phyloP scores from a whole-genome alignment of 1,140 invertebrate species.

The Scaptodrosophila lebanonensis region DNA sequence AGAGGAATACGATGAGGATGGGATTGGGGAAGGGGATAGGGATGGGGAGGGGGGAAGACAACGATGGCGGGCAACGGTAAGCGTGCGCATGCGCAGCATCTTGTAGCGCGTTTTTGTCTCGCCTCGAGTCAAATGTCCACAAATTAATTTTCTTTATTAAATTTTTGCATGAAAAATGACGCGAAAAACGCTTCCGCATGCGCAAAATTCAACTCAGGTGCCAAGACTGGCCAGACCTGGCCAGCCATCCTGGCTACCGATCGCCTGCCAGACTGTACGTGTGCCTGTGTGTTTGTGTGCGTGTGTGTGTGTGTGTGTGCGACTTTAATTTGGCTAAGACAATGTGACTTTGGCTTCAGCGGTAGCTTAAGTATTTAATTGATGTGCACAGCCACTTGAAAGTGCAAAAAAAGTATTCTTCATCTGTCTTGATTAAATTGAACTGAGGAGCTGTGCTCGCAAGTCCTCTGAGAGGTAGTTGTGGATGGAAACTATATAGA shows the following conservation, averaged over 20 bases:
- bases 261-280: constrained; percentile 2
- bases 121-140: constrained; percentile 74
- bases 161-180: constrained; percentile 76
- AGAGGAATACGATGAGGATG: neutral
- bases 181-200: constrained; percentile 74
- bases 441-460: neutral
- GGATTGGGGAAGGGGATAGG: neutral
- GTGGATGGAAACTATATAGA: constrained; percentile 24
- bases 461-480: constrained; percentile 23
- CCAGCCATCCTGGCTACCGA: constrained; percentile 1
- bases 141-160: constrained; percentile 76
- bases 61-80: neutral
- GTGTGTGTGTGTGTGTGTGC: no score
- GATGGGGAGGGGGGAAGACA: neutral
- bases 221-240: constrained; percentile 23
- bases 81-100: constrained; percentile 6
- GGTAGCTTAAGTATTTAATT: constrained; percentile 59
- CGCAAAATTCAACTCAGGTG: constrained; percentile 59
- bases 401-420: constrained; percentile 35
- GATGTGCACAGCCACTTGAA: constrained; percentile 37
- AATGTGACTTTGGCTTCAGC: constrained; percentile 66
- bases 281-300: no score
- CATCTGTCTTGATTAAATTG: constrained; percentile 55
- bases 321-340: constrained; percentile 67
- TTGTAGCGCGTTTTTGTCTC: constrained; percentile 48